Evolutionary conservation across 2,888 invertebrate species (phyloP).

Genomic region (Gortyna flavago): DNA sequence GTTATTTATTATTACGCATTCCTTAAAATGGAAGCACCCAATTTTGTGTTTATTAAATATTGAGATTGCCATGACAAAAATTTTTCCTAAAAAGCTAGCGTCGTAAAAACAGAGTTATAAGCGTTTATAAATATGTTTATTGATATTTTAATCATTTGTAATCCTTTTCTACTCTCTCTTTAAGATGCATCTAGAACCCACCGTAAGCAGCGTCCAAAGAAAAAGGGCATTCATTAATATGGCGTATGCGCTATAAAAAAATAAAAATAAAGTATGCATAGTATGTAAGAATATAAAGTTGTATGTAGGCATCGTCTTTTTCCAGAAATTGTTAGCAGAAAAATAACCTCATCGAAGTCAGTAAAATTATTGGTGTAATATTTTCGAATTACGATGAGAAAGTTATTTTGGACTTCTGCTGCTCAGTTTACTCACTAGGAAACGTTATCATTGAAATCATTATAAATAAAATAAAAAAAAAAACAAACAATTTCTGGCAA

Average conservation of each 20-base stretch:
- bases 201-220: conserved; percentile 89
- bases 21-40: conserved; percentile 84
- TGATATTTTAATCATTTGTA: conserved; percentile 88
- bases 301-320: conserved; percentile 28
- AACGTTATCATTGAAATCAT: background rate
- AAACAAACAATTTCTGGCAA: conserved; percentile 43
- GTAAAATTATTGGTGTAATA: background rate
- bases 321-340: conserved; percentile 42
- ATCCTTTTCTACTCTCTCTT: conserved; percentile 91
- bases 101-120: conserved; percentile 65
- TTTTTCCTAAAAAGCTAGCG: conserved; percentile 79
- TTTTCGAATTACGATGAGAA: background rate
- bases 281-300: conserved; percentile 19
- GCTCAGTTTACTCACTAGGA: background rate
- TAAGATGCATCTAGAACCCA: conserved; percentile 89
- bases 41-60: conserved; percentile 68
- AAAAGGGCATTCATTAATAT: conserved; percentile 75
- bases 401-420: background rate
- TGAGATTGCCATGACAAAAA: conserved; percentile 70
- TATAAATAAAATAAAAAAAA: background rate
- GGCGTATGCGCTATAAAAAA: conserved; percentile 45
- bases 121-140: conserved; percentile 67
- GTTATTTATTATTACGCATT: conserved; percentile 69
- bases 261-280: conserved; percentile 41
- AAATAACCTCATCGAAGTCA: background rate